Conservation (phyloP, 1,140 invertebrate genomes). For the Holcopasites calliopsidis region DNA sequence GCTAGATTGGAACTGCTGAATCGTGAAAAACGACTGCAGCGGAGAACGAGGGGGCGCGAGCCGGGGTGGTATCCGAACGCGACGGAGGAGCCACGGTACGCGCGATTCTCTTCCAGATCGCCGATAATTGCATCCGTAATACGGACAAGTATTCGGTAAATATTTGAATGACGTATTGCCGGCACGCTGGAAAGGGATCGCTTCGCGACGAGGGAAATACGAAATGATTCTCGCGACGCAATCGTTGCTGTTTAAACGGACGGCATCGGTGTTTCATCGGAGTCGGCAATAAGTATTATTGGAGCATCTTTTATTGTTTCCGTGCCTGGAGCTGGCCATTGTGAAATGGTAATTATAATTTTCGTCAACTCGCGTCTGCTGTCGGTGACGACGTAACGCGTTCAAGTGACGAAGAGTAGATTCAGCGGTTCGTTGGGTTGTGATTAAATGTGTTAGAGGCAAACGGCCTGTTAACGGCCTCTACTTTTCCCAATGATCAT, state of each 20-base stretch:
- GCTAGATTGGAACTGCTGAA: constrained; percentile 65
- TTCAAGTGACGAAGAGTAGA: too few species aligned
- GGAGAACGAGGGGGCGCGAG: neutral
- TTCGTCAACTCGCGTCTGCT: too few species aligned
- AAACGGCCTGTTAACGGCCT: too few species aligned
- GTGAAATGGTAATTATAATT: too few species aligned
- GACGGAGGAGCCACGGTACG: constrained; percentile 20
- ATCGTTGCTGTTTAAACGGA: neutral
- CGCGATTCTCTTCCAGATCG: constrained; percentile 46
- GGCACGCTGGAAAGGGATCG: constrained; percentile 8
- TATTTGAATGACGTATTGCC: constrained; percentile 58
- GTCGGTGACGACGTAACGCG: too few species aligned
- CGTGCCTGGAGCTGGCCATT: neutral
- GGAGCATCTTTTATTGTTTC: neutral
- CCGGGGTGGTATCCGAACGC: neutral
- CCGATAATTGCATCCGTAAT: constrained; percentile 55
- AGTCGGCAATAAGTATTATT: neutral
- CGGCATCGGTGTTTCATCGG: neutral
- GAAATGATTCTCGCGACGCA: constrained; percentile 34
- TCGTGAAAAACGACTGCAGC: constrained; percentile 52
- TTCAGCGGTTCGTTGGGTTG: too few species aligned
- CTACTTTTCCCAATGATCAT: too few species aligned
- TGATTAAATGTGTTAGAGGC: too few species aligned
- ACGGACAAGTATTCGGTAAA: constrained; percentile 50
- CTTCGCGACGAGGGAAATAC: constrained; percentile 13